Evolutionary conservation across 2,888 invertebrate species (phyloP).

Genomic region (Oeneis ivallda): DNA sequence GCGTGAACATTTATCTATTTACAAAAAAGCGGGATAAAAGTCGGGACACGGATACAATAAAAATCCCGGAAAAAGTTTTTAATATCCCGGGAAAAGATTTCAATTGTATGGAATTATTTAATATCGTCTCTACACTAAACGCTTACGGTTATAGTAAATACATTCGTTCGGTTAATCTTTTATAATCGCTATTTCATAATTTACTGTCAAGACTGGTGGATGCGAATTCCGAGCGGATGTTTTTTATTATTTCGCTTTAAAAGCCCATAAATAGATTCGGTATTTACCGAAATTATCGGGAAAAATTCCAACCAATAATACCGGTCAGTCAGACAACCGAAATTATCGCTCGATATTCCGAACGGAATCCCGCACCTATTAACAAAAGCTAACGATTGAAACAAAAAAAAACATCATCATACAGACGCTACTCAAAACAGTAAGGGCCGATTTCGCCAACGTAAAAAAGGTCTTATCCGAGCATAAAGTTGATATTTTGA

Average conservation of each 20-base stretch:
- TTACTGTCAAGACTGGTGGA: background rate
- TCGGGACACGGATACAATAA: background rate
- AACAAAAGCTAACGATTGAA: background rate
- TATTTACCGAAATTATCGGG: background rate
- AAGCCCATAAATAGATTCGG: too few species aligned
- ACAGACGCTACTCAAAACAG: slow-evolving; percentile 28
- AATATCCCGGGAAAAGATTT: background rate
- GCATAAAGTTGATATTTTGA: too few species aligned
- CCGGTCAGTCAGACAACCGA: background rate
- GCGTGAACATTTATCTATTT: slow-evolving; percentile 30
- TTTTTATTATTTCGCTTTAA: background rate
- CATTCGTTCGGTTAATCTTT: background rate
- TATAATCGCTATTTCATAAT: background rate
- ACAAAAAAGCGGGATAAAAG: slow-evolving; percentile 29
- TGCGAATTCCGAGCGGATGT: background rate
- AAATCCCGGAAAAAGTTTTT: slow-evolving; percentile 4
- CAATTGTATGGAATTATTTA: slow-evolving; percentile 14
- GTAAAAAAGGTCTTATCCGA: too few species aligned
- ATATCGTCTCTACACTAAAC: slow-evolving; percentile 18
- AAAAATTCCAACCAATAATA: background rate
- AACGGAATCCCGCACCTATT: background rate
- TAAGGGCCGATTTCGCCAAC: background rate
- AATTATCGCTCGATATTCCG: background rate
- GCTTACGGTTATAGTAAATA: slow-evolving; percentile 11
- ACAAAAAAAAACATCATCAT: slow-evolving; percentile 2